A percentile compares a stretch with the other conserved stretches of the same genome.
Conservation (phyloP, 2,113 vertebrate genomes). For the Pao palembangensis region DNA sequence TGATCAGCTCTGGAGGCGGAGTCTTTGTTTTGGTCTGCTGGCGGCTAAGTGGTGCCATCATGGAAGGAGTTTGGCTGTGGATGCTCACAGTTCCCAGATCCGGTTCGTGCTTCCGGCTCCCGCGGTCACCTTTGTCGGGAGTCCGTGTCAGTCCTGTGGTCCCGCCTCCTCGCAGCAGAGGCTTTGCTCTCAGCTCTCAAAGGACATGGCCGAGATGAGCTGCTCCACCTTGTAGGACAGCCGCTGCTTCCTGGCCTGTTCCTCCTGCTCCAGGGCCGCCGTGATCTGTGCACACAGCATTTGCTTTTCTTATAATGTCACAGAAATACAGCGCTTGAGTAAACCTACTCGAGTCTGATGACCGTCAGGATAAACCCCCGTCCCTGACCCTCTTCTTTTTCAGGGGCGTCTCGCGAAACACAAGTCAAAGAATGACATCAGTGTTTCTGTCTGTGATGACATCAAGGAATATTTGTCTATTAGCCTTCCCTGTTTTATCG, state of each 20-base stretch:
- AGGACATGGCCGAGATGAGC: slow-evolving; percentile 91
- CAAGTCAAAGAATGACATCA: slow-evolving; percentile 41
- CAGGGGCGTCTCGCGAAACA: slow-evolving; percentile 31
- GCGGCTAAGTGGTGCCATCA: slow-evolving; percentile 21
- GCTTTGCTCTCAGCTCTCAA: slow-evolving; percentile 87
- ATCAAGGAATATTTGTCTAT: slow-evolving; percentile 24
- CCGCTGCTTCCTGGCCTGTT: slow-evolving; percentile 90
- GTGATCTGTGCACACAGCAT: slow-evolving; percentile 79
- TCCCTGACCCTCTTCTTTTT: not conserved
- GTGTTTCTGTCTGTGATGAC: slow-evolving; percentile 36
- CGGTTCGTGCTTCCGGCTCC: slow-evolving; percentile 39
- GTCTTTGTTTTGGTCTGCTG: slow-evolving; percentile 23
- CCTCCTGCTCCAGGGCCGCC: slow-evolving; percentile 89
- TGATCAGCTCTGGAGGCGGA: slow-evolving; percentile 28
- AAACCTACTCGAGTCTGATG: no score
- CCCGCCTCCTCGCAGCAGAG: slow-evolving; percentile 18
- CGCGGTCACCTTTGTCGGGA: slow-evolving; percentile 53
- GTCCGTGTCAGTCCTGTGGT: slow-evolving; percentile 31
- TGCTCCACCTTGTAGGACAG: slow-evolving; percentile 96
- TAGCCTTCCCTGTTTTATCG: slow-evolving; percentile 56
- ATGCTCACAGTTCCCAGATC: slow-evolving; percentile 37
- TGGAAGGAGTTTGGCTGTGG: slow-evolving; percentile 41
- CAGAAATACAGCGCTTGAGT: no score
- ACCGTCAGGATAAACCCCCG: no score
- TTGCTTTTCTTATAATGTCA: no score